Conservation (phyloP, 2,113 vertebrate genomes). For the Solea solea region DNA sequence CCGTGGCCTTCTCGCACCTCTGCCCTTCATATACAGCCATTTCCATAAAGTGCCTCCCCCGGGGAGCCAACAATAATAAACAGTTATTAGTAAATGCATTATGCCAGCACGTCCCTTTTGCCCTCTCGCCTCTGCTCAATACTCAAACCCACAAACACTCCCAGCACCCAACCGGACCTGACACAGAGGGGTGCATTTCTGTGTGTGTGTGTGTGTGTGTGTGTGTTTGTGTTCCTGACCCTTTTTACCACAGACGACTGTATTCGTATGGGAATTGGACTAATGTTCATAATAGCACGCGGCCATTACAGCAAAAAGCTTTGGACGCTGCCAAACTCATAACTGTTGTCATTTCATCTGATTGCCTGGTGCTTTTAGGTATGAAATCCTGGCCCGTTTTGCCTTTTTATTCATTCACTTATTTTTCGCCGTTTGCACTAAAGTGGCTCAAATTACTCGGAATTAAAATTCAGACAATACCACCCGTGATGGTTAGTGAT, state of each 20-base stretch:
- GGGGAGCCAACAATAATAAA: slow-evolving; percentile 81
- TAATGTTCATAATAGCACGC: slow-evolving; percentile 76
- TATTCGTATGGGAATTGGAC: slow-evolving; percentile 71
- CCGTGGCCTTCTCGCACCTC: slow-evolving; percentile 68
- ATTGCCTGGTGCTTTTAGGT: slow-evolving; percentile 74
- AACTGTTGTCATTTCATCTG: slow-evolving; percentile 65
- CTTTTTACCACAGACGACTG: slow-evolving; percentile 50
- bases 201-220: slow-evolving; percentile 7
- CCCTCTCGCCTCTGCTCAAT: slow-evolving; percentile 68
- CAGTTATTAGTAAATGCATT: slow-evolving; percentile 84
- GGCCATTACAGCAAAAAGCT: slow-evolving; percentile 77
- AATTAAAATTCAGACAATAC: slow-evolving; percentile 66
- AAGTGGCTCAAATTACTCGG: slow-evolving; percentile 58
- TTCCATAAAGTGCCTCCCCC: slow-evolving; percentile 78
- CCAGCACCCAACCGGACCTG: slow-evolving; percentile 57
- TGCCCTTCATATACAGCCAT: slow-evolving; percentile 73
- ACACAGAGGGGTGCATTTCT: slow-evolving; percentile 34
- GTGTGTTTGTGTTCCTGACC: slow-evolving; percentile 61
- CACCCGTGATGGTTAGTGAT: slow-evolving; percentile 57
- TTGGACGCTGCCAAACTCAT: slow-evolving; percentile 67
- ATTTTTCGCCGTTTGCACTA: slow-evolving; percentile 62
- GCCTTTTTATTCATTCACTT: slow-evolving; percentile 62
- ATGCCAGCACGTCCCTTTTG: slow-evolving; percentile 74
- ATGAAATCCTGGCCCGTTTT: slow-evolving; percentile 59
- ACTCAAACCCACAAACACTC: slow-evolving; percentile 69